Percentiles rank a stretch among this genome's conserved stretches.
phyloP scores from a whole-genome alignment of 2,797 vertebrate genomes.

The Sebastes reedi region DNA sequence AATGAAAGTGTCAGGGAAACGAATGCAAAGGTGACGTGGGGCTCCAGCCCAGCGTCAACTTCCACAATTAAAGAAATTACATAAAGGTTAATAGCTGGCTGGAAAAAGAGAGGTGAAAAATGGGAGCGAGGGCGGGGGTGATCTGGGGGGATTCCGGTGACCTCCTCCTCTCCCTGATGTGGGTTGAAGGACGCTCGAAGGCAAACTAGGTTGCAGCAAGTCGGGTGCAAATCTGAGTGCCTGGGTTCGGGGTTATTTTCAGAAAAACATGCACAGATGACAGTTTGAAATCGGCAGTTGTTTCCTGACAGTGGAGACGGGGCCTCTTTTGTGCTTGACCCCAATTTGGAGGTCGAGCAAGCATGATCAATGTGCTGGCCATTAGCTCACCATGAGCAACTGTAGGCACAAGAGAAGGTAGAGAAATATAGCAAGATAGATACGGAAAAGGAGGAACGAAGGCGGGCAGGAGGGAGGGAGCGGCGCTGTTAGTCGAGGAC shows the following conservation, averaged over 20 bases:
- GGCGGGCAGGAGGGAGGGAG: conserved; percentile 21
- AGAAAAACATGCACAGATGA: conserved; percentile 54
- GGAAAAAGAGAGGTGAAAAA: conserved; percentile 49
- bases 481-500: conserved; percentile 18
- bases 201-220: conserved; percentile 37
- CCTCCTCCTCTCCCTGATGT: conserved; percentile 45
- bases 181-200: conserved; percentile 62
- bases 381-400: conserved; percentile 68
- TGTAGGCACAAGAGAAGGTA: conserved; percentile 38
- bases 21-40: conserved; percentile 57
- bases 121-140: background rate
- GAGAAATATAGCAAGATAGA: conserved; percentile 33
- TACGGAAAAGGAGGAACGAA: conserved; percentile 4
- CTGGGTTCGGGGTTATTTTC: conserved; percentile 18
- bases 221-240: conserved; percentile 13
- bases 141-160: conserved; percentile 24
- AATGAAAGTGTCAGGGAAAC: conserved; percentile 78
- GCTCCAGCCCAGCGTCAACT: conserved; percentile 51
- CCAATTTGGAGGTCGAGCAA: conserved; percentile 82
- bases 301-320: conserved; percentile 52
- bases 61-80: conserved; percentile 74
- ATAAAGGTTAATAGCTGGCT: conserved; percentile 60
- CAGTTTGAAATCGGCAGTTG: conserved; percentile 51
- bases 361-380: conserved; percentile 75
- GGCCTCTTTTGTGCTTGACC: conserved; percentile 79